Conservation (phyloP, 2,888 invertebrate genomes). For the Frankliniella intonsa region DNA sequence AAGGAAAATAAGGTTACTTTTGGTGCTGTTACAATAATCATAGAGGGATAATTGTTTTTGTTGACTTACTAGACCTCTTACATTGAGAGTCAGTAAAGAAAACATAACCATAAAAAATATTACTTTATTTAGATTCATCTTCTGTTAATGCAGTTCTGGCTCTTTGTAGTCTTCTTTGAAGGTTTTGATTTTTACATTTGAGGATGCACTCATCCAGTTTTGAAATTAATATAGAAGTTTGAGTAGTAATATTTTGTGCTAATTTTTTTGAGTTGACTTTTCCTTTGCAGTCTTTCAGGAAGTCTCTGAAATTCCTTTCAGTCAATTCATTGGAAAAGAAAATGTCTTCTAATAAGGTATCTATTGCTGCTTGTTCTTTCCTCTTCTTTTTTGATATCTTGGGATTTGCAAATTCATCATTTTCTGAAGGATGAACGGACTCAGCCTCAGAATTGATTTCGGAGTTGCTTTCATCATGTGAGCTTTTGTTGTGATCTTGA, state of each 20-base stretch:
- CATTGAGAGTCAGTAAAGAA: not conserved
- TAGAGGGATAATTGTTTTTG: not conserved
- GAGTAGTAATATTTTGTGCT: not conserved
- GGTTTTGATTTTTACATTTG: not conserved
- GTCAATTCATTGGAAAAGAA: not conserved
- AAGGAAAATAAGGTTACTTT: not conserved
- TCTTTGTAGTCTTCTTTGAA: not conserved
- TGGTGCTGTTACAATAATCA: not conserved
- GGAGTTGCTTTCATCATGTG: too few species aligned
- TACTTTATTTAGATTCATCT: not conserved
- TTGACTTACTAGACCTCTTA: not conserved
- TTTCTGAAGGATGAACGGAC: too few species aligned
- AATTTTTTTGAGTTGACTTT: not conserved
- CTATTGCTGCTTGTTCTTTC: too few species aligned
- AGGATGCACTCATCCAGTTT: not conserved
- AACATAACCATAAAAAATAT: not conserved
- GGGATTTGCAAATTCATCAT: too few species aligned
- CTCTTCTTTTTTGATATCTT: too few species aligned
- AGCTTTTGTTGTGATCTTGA: not conserved
- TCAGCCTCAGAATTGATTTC: too few species aligned
- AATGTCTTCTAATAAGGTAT: too few species aligned
- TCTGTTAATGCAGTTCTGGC: not conserved
- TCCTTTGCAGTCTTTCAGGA: not conserved
- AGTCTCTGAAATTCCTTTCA: not conserved
- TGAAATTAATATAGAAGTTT: not conserved